Evolutionary conservation across 2,888 invertebrate genomes (phyloP), one percentile per base, ranked within the genome.

Genomic region (Trisateles emortualis): DNA sequence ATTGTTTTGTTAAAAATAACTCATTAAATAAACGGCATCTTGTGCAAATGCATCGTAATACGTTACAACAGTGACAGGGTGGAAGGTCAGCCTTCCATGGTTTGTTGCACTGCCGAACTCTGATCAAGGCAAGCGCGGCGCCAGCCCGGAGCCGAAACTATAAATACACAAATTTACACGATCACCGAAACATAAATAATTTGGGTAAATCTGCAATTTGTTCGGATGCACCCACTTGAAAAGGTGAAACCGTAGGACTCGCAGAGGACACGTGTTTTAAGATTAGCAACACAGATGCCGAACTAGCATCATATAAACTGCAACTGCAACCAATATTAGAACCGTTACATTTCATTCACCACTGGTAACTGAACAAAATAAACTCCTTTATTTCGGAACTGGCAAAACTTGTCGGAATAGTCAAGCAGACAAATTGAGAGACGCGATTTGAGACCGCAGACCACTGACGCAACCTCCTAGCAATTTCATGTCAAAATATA

Each of bases 71-170:
- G 14, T 35, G 58, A 68, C 70, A 66, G 68, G 75, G 71, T 73
- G 60, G 76, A 72, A 86, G 85, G 81, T 81, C 82, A 79, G 55
- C 69, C 63, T 83, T 83, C 63, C 63, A 68, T 79, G 78, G 86
- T 86, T 79, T 78, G 68, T 78, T 81, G 78, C 81, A 78, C 76
- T 65, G 73, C 65, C 74, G 67, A 74, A 72, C 82, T 74, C 60
- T 84, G 86, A 86, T 88, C 89, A 92, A 92, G 89, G 91, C 88
- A 78, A 86, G 59, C 61, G 45, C 63, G 81, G 83, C 86, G 86
- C 84, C 87, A 67, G 73, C 41, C 64, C 62, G 76, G 74, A 79
- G 80, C 19, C 19, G 19, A 26, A 26, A 26, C 26, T 2, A 22
- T 22, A 22, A n/a, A n/a, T n/a, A n/a, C n/a, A n/a, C n/a, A n/a